Base-by-base conservation (phyloP, 2,113 vertebrate genomes). In the Embiotoca jacksoni region DNA sequence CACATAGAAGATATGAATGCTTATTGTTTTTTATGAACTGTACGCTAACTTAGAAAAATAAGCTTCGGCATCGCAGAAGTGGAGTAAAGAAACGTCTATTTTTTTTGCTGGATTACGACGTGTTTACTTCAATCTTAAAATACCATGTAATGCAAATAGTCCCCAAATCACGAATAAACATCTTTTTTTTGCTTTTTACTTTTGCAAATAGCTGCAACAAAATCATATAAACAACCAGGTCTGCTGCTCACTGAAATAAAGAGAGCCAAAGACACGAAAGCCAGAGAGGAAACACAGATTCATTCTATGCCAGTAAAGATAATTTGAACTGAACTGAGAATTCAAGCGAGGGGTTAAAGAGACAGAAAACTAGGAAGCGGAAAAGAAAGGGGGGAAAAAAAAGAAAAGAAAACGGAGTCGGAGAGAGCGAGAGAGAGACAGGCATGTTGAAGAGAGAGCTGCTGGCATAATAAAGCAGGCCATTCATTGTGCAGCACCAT, bases 391-490 rank as follows among this genome's bases (percentile, higher is more conserved):
- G 37, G 3, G 11, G 32, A 63, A 30, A 79, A 57, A 39, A 52
- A 63, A 46, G 32, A 58, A 23, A 35, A 10, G 47, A 23, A 23
- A 23, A 23, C 23, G 23, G 23, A 23, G 23, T 23, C 23, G 23
- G 23, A 23, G 54, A 35, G 10, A 39, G 16, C 54, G 47, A 30
- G 46, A 7, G 10, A 72, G 23, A 31, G 10, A 59, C 14, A 54
- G 3, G 46, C 23, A 23, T 23, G 14, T 3, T 44, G n/a, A 41
- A 9, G 32, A 71, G 49, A 52, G 39, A 60, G 41, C 49, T 10
- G 68, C 6, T 4, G 57, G 78, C 36, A 54, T 88, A 90, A 92
- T 86, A 75, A 89, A 90, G 53, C 60, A 69, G 69, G 63, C n/a
- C 75, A 33, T 77, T 86, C 82, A 88, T 72, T 57, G 75, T 80